A percentile compares a stretch with the other conserved stretches of the same genome.
These are phyloP conservation scores for Apamea anceps DNA, from an alignment of 2,888 invertebrate species.

Conservation along the genomic window DNA sequence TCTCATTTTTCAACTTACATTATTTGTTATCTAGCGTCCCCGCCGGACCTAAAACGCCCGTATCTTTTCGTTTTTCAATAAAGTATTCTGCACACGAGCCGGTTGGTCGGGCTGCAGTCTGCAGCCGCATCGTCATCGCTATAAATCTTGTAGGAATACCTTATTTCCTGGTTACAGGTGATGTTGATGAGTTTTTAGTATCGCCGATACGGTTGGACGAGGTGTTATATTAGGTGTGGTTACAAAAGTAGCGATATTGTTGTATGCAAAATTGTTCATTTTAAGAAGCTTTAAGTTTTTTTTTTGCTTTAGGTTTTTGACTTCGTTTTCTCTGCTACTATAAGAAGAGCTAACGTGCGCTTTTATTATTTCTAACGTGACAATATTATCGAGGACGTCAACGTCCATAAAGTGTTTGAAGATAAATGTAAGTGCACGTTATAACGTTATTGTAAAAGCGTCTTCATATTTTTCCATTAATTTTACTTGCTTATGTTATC, in stretches of 20 bases:
- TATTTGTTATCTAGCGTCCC: background rate
- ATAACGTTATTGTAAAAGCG: too few species aligned
- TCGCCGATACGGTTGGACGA: slow-evolving; percentile 26
- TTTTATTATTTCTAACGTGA: background rate
- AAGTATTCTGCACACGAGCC: slow-evolving; percentile 44
- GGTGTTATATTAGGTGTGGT: slow-evolving; percentile 19
- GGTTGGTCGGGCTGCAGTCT: slow-evolving; percentile 53
- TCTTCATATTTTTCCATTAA: too few species aligned
- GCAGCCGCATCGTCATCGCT: slow-evolving; percentile 48
- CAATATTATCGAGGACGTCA: background rate
- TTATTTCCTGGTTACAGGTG: slow-evolving; percentile 63
- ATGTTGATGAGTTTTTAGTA: slow-evolving; percentile 63
- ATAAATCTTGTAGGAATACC: slow-evolving; percentile 67
- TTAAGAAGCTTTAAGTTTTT: background rate
- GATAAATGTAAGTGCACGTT: too few species aligned
- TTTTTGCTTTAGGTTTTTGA: background rate
- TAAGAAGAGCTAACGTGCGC: background rate
- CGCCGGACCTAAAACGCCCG: background rate
- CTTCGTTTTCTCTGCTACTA: background rate
- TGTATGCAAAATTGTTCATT: background rate
- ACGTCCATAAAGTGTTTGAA: too few species aligned
- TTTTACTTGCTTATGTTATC: too few species aligned
- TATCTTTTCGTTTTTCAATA: slow-evolving; percentile 44
- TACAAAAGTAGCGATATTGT: slow-evolving; percentile 9
- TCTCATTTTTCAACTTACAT: background rate